Evolutionary conservation across 2,797 vertebrate species (phyloP).

Genomic region (Masticophis lateralis): DNA sequence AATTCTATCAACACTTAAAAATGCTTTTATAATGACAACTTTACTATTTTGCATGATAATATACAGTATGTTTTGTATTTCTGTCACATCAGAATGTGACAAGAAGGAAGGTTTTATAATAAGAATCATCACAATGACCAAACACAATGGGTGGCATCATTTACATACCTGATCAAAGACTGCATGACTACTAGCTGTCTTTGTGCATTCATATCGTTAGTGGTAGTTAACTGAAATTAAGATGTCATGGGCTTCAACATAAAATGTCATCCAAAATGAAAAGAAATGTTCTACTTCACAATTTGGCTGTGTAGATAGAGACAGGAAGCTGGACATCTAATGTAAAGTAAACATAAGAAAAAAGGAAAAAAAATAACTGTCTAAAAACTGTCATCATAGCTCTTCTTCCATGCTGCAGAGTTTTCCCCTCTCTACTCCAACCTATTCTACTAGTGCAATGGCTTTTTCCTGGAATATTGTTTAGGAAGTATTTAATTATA

Average conservation of each 20-base stretch:
- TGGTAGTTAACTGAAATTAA: conserved; percentile 67
- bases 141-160: conserved; percentile 56
- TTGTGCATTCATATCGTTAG: conserved; percentile 34
- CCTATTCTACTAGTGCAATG: conserved; percentile 8
- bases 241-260: conserved; percentile 61
- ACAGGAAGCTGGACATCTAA: neutral
- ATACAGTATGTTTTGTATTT: conserved; percentile 31
- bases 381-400: neutral
- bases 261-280: conserved; percentile 60
- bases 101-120: conserved; percentile 31
- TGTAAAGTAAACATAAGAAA: conserved; percentile 24
- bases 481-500: conserved; percentile 10
- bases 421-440: neutral
- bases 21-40: conserved; percentile 18
- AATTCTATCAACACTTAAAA: neutral
- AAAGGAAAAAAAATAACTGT: neutral
- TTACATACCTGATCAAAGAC: conserved; percentile 53
- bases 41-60: conserved; percentile 31
- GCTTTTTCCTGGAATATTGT: neutral
- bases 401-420: neutral
- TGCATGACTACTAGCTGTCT: conserved; percentile 42
- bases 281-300: conserved; percentile 40
- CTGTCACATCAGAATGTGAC: conserved; percentile 38
- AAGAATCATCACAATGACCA: conserved; percentile 48
- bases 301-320: conserved; percentile 25